Conservation (phyloP, 2,888 invertebrate genomes). For the Diogma glabrata region DNA sequence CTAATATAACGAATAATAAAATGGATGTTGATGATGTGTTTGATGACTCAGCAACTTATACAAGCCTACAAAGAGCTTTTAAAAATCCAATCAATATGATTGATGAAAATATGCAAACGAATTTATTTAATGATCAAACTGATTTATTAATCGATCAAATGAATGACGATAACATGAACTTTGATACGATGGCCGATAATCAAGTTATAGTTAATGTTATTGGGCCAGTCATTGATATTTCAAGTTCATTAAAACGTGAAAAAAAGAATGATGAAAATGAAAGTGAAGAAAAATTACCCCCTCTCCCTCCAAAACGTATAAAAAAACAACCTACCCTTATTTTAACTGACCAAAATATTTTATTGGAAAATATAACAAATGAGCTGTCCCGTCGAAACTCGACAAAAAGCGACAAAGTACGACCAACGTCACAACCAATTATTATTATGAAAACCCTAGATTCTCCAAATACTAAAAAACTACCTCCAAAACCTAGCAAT, state of each 20-base stretch:
- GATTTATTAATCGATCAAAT: not conserved
- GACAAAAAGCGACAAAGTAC: conserved; percentile 21
- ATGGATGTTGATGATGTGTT: conserved; percentile 52
- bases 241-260: conserved; percentile 39
- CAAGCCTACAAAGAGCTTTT: conserved; percentile 74
- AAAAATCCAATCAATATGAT: conserved; percentile 62
- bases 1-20: conserved; percentile 25
- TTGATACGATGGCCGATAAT: conserved; percentile 33
- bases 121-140: conserved; percentile 21
- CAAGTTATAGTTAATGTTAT: conserved; percentile 31
- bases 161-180: conserved; percentile 30
- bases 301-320: conserved; percentile 68
- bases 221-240: conserved; percentile 41
- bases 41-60: conserved; percentile 69
- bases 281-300: conserved; percentile 56
- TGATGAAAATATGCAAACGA: conserved; percentile 41
- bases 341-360: not conserved
- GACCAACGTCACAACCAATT: conserved; percentile 27
- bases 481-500: conserved; percentile 39
- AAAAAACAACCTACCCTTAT: conserved; percentile 35
- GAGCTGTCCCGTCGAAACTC: conserved; percentile 11
- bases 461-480: conserved; percentile 41
- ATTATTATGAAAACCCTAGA: conserved; percentile 34
- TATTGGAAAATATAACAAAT: conserved; percentile 11
- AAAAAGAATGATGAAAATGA: conserved; percentile 40